Percentiles rank a stretch among this genome's conserved stretches.
Evolutionary conservation across 2,113 vertebrate species (phyloP).

Genomic region (Pollachius pollachius): DNA sequence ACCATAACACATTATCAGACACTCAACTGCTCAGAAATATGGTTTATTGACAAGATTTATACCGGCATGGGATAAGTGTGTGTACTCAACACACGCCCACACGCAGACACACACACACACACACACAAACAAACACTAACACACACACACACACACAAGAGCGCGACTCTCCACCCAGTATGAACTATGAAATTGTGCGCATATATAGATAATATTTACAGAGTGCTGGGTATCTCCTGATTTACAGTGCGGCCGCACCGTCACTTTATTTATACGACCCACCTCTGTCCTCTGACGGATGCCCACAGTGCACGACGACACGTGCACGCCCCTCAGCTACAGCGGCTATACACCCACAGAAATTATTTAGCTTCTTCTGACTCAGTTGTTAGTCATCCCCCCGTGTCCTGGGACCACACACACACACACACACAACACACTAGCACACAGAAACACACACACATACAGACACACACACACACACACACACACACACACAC

Average conservation of each 20-base stretch:
- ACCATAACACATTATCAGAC: too few relatives aligned
- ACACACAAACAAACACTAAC: too few relatives aligned
- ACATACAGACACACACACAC: too few relatives aligned
- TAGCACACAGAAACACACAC: too few relatives aligned
- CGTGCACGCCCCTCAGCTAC: constrained; percentile 25
- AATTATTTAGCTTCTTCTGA: constrained; percentile 35
- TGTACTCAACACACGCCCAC: too few relatives aligned
- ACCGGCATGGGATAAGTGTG: too few relatives aligned
- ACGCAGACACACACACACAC: too few relatives aligned
- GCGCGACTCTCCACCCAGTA: background rate
- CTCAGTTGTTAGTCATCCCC: background rate
- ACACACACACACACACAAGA: too few relatives aligned
- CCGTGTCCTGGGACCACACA: too few relatives aligned
- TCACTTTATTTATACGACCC: constrained; percentile 44
- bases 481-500: too few relatives aligned
- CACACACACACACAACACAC: too few relatives aligned
- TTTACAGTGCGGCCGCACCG: constrained; percentile 54
- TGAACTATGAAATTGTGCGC: constrained; percentile 36
- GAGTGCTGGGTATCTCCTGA: constrained; percentile 40
- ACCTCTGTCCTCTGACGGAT: constrained; percentile 43
- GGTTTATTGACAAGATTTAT: constrained; percentile 27
- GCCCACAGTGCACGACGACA: constrained; percentile 48
- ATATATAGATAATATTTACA: constrained; percentile 53
- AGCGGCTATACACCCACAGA: constrained; percentile 33
- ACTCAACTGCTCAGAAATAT: constrained; percentile 9